Evolutionary conservation across 2,113 vertebrate genomes (phyloP), one percentile per base, ranked within the genome.

Genomic region (Antennarius striatus): DNA sequence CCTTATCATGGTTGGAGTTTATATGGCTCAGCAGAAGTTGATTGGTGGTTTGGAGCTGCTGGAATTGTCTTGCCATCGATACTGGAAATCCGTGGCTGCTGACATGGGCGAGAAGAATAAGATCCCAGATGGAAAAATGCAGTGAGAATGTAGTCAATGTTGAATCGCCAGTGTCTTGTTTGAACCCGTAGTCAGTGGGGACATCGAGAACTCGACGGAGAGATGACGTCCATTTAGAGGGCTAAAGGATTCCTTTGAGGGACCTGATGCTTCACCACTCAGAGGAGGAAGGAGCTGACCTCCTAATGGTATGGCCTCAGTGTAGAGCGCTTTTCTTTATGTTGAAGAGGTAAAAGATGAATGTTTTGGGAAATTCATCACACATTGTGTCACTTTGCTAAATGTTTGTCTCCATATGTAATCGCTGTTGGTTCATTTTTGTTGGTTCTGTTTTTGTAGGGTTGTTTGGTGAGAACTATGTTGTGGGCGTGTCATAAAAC

Each of bases 31-130:
- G 86, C 95, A 96, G 29, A 95, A 92, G 90, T 3, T 95, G 7
- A 89, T 93, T 10, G 97, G 97, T 3, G 98, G 98, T 48, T 73
- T 98, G 54, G 97, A 99, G 89, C 81, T 98, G 67, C 86, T 98
- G 40, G 97, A 99, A 92, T 76, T 99, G 55, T 86, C 94, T 47
- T 96, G 95, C 62, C 94, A 98, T 73, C 92, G 14, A 0, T 91
- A 92, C 76, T 93, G 94, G 87, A 92, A 85, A 68, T 65, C 81
- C 0, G 36, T 30, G 60, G 56, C 58, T 28, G 58, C 40, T 0
- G 9, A 32, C 0, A 40, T 16, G 4, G 58, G 47, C 6, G 77
- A 75, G 46, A 62, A 77, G 50, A 69, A 84, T 28, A 86, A 87
- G 56, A 58, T 68, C 73, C 68, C 81, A 0, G 49, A 77, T 15